Percentiles rank a stretch among this genome's conserved stretches.
phyloP scores from a whole-genome alignment of 2,113 vertebrate genomes.

The Oxyruncus cristatus region DNA sequence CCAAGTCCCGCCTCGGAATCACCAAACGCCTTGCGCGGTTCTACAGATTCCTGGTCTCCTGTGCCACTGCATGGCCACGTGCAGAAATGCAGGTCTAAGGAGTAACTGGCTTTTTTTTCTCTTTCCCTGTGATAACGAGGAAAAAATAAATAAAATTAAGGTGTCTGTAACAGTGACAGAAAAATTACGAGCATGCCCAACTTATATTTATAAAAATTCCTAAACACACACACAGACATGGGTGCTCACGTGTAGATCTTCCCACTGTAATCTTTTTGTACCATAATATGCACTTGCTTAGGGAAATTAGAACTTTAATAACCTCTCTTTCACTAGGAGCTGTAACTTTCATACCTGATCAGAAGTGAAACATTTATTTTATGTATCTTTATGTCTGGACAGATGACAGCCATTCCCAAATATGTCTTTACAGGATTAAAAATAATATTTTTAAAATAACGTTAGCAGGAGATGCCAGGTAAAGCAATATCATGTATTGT shows the following conservation, averaged over 20 bases:
- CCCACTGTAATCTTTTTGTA: background rate
- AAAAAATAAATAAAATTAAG: background rate
- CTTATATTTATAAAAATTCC: background rate
- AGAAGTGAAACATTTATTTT: background rate
- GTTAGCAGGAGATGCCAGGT: background rate
- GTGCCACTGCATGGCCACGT: background rate
- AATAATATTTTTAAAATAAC: background rate
- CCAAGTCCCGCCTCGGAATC: rapidly evolving
- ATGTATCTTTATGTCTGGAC: background rate
- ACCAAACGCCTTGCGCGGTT: rapidly evolving
- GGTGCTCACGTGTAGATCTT: background rate
- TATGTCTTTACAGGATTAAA: background rate
- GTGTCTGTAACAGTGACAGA: background rate
- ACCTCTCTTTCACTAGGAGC: background rate
- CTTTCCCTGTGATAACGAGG: too few species aligned
- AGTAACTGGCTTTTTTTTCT: background rate
- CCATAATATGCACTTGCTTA: background rate
- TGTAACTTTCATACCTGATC: background rate
- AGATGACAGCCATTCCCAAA: background rate
- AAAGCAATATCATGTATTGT: background rate
- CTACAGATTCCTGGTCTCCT: background rate
- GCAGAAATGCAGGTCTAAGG: background rate
- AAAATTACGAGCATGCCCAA: background rate
- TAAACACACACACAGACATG: background rate
- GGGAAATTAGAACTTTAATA: background rate